phyloP scores from a whole-genome alignment of 2,797 vertebrate genomes.

The Spinus olivaceus region DNA sequence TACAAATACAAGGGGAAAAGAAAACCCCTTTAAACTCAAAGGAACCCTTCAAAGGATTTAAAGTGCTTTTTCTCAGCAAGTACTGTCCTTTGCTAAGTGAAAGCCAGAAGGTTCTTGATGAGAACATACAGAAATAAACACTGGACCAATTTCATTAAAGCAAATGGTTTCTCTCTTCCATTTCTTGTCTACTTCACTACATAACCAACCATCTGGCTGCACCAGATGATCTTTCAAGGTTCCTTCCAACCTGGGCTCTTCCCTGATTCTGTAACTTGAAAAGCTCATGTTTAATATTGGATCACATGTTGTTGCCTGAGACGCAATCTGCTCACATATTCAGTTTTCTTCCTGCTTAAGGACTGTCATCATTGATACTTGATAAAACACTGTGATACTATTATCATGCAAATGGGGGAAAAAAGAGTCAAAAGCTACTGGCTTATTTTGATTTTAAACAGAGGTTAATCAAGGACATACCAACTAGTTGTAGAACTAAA shows the following conservation, averaged over 20 bases:
- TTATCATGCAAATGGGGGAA: neutral
- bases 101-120: neutral
- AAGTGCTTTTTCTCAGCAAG: neutral
- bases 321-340: neutral
- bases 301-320: neutral
- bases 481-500: neutral
- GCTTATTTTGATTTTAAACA: neutral
- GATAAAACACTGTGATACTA: neutral
- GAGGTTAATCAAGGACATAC: neutral
- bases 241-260: conserved; percentile 12
- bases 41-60: neutral
- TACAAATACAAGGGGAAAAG: neutral
- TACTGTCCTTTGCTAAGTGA: neutral
- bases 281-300: neutral
- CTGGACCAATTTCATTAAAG: neutral
- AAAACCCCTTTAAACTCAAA: neutral
- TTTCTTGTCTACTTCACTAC: neutral
- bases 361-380: neutral
- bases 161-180: neutral
- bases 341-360: neutral
- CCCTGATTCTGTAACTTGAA: neutral
- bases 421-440: neutral
- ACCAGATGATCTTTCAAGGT: conserved; percentile 1
- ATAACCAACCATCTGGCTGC: conserved; percentile 8
- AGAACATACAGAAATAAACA: neutral